Conservation (phyloP, 2,113 vertebrate species). For the Hemiscyllium ocellatum region DNA sequence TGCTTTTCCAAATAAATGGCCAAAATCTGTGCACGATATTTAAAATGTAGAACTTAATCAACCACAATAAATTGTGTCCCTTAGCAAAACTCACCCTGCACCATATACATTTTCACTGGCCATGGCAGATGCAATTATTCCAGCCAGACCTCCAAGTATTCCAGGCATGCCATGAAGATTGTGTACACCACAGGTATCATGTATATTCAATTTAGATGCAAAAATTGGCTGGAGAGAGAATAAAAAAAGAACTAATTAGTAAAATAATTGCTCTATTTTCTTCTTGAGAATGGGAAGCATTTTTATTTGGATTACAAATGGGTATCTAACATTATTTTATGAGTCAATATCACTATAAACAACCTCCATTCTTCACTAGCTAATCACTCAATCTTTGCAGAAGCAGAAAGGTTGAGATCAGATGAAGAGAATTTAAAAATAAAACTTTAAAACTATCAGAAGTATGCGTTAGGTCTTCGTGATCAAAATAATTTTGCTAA, state of each 20-base stretch:
- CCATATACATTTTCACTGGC: constrained; percentile 28
- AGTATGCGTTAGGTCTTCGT: background rate
- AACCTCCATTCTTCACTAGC: background rate
- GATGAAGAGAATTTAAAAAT: background rate
- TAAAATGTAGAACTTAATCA: background rate
- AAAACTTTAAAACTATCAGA: background rate
- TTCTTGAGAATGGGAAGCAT: background rate
- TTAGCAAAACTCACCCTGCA: background rate
- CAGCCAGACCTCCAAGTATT: constrained; percentile 74
- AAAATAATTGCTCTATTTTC: background rate
- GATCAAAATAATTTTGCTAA: background rate
- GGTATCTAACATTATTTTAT: background rate
- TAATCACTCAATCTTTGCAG: background rate
- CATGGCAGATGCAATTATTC: constrained; percentile 64
- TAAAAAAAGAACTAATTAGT: constrained; percentile 27
- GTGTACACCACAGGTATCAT: constrained; percentile 91
- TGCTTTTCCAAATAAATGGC: no score
- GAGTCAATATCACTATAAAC: background rate
- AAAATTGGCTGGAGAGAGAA: constrained; percentile 69
- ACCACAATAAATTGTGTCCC: background rate
- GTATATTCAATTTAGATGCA: constrained; percentile 71
- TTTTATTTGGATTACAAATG: background rate
- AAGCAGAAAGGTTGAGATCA: background rate
- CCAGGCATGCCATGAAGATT: constrained; percentile 95
- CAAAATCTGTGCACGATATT: no score